Evolutionary conservation across 1,140 invertebrate species (phyloP).

Genomic region (Papilio xuthus): DNA sequence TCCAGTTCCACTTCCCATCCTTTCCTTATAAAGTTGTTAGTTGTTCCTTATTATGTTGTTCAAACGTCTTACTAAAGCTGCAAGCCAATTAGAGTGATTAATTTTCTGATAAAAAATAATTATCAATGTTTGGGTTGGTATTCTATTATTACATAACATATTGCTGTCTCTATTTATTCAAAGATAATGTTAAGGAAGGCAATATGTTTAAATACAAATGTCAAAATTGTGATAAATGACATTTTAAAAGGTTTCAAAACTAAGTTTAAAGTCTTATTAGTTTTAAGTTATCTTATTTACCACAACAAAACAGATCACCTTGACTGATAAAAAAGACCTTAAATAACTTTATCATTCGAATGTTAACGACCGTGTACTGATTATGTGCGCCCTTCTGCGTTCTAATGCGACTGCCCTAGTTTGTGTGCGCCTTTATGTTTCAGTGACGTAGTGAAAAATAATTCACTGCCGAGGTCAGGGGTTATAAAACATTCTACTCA

Average conservation of each 20-base stretch:
- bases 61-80: neutral
- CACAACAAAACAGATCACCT: slow-evolving; percentile 5
- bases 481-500: slow-evolving; percentile 10
- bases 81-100: neutral
- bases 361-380: slow-evolving; percentile 30
- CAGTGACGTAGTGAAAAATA: slow-evolving; percentile 8
- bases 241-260: neutral
- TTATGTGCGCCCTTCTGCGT: slow-evolving; percentile 29
- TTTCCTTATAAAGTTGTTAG: too few species aligned
- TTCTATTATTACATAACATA: neutral
- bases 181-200: too few species aligned
- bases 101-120: neutral
- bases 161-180: too few species aligned
- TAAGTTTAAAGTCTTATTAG: neutral
- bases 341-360: slow-evolving; percentile 29
- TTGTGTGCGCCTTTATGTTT: slow-evolving; percentile 17
- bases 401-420: slow-evolving; percentile 28
- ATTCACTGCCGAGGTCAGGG: slow-evolving; percentile 29
- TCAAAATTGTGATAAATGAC: too few species aligned
- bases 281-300: neutral
- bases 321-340: slow-evolving; percentile 31
- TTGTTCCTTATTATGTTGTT: neutral
- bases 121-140: neutral
- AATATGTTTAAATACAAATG: too few species aligned
- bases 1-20: too few species aligned